Evolutionary conservation across 2,888 invertebrate genomes (phyloP).

Genomic region (Pheosia gnoma): DNA sequence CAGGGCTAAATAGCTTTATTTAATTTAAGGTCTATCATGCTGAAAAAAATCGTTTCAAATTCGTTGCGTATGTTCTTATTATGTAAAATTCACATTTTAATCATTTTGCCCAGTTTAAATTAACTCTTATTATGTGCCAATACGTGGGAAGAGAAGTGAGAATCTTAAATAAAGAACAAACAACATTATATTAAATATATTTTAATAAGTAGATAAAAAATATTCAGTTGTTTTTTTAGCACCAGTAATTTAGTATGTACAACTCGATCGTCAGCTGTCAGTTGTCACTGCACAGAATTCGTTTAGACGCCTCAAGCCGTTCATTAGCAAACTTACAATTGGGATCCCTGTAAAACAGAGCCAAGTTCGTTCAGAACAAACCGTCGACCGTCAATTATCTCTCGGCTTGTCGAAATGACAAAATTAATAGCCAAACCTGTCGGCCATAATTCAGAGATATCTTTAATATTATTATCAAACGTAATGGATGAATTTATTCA

Average conservation of each 20-base stretch:
- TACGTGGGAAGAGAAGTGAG: no score
- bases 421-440: constrained; percentile 22
- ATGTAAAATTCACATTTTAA: no score
- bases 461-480: constrained; percentile 21
- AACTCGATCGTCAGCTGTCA: neutral
- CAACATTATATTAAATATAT: no score
- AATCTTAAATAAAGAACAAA: no score
- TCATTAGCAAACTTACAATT: constrained; percentile 25
- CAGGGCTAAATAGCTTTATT: no score
- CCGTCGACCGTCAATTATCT: constrained; percentile 32
- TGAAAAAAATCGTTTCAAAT: no score
- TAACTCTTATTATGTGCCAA: no score
- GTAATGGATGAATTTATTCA: constrained; percentile 18
- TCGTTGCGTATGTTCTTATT: no score
- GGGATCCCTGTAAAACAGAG: constrained; percentile 15
- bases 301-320: constrained; percentile 14
- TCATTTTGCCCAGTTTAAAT: no score
- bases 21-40: no score
- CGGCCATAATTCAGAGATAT: constrained; percentile 14
- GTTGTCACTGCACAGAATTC: neutral
- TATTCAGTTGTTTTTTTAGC: no score
- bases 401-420: constrained; percentile 19
- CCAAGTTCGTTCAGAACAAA: constrained; percentile 21
- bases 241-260: neutral
- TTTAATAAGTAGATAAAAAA: no score